These are phyloP conservation scores for Caenorhabditis inopinata DNA, from an alignment of 1,140 invertebrate species.

Conservation along the genomic window DNA sequence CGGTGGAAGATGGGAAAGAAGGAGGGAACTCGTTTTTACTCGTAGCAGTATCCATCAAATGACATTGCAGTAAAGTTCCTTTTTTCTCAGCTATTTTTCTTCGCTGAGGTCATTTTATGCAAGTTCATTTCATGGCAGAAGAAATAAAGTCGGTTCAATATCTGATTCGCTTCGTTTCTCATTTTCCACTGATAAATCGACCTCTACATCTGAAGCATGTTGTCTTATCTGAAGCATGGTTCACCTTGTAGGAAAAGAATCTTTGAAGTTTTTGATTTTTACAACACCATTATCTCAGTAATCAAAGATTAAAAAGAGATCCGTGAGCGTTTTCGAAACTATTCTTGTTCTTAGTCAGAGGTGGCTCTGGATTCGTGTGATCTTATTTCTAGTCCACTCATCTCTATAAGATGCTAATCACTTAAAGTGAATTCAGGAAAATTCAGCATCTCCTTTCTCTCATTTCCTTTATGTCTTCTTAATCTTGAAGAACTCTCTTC, in stretches of 20 bases:
- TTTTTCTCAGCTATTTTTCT: background rate
- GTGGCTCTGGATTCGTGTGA: slow-evolving; percentile 17
- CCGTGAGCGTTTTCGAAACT: background rate
- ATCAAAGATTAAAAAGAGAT: background rate
- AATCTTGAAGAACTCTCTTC: background rate
- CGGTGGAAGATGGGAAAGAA: background rate
- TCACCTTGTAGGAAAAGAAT: too few relatives aligned
- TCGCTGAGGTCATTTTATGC: background rate
- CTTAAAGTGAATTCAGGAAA: background rate
- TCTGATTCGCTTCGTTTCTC: too few relatives aligned
- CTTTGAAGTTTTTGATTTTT: background rate
- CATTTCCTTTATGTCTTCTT: too few relatives aligned
- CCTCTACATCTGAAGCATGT: background rate
- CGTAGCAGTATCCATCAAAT: slow-evolving; percentile 29
- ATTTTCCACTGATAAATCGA: background rate
- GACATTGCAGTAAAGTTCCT: slow-evolving; percentile 24
- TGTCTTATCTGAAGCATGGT: background rate
- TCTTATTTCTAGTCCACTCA: background rate
- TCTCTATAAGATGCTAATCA: background rate
- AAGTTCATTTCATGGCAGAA: too few relatives aligned
- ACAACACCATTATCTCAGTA: background rate
- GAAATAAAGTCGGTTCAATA: too few relatives aligned
- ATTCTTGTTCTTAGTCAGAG: background rate
- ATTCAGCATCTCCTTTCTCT: background rate
- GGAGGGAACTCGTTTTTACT: slow-evolving; percentile 25